A percentile compares a stretch with the other conserved stretches of the same genome.
phyloP scores from a whole-genome alignment of 2,888 invertebrate genomes.

The Hydroisotoma schaefferi region DNA sequence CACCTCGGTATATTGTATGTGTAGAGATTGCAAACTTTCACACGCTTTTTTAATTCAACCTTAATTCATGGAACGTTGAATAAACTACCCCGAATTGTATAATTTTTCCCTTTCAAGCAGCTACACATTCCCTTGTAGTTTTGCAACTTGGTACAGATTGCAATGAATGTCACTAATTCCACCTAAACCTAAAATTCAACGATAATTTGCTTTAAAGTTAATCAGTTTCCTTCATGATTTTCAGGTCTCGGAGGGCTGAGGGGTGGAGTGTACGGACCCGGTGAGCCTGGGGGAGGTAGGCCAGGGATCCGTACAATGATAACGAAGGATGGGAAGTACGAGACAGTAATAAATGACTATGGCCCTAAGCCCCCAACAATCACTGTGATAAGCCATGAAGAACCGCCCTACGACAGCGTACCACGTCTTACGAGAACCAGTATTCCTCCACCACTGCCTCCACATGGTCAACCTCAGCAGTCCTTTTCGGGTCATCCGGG shows the following conservation, averaged over 20 bases:
- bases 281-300: conserved; percentile 55
- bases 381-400: conserved; percentile 80
- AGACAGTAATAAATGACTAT: conserved; percentile 63
- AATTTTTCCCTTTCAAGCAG: too few relatives aligned
- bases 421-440: conserved; percentile 54
- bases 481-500: conserved; percentile 34
- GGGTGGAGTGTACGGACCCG: conserved; percentile 49
- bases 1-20: too few relatives aligned
- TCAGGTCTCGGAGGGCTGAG: conserved; percentile 40
- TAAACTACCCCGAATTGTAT: too few relatives aligned
- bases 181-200: neutral
- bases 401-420: conserved; percentile 54
- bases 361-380: conserved; percentile 50
- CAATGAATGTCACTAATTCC: neutral
- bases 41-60: too few relatives aligned
- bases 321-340: conserved; percentile 55
- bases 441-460: conserved; percentile 52
- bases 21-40: too few relatives aligned
- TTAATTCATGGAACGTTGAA: too few relatives aligned
- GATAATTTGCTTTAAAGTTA: neutral
- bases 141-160: neutral
- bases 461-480: conserved; percentile 32
- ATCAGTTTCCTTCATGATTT: neutral
- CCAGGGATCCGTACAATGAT: conserved; percentile 50
- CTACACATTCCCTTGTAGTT: too few relatives aligned